A percentile compares a stretch with the other conserved stretches of the same genome.
These are phyloP conservation scores for Haemorhous mexicanus DNA, from an alignment of 2,113 vertebrate genomes.

Conservation along the genomic window DNA sequence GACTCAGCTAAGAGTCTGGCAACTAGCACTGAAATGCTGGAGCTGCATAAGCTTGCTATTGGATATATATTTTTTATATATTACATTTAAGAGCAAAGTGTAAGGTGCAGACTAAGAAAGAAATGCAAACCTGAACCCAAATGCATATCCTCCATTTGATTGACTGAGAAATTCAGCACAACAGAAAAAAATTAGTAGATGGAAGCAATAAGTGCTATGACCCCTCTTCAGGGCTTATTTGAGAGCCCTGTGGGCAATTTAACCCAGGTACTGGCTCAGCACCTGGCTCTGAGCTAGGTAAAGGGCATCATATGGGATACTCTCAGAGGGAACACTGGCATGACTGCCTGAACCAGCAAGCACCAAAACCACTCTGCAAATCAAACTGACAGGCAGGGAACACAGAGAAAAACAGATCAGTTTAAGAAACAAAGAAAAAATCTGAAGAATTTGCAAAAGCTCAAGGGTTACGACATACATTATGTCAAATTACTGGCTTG, in stretches of 20 bases:
- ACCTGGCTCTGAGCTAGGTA: background rate
- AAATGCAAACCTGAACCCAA: background rate
- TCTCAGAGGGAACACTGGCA: accelerated
- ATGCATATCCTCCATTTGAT: background rate
- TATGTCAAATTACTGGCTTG: background rate
- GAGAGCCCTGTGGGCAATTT: background rate
- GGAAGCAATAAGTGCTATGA: background rate
- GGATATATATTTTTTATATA: background rate
- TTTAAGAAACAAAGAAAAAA: background rate
- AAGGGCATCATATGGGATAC: accelerated
- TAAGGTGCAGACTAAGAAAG: background rate
- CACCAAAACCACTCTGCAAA: background rate
- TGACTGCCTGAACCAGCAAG: background rate
- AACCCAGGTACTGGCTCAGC: background rate
- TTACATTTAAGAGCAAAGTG: accelerated
- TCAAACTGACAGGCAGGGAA: background rate
- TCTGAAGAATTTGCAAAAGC: background rate
- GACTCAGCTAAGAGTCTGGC: background rate
- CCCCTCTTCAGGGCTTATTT: background rate
- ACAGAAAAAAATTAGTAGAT: background rate
- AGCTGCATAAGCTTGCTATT: background rate
- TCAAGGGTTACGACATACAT: background rate
- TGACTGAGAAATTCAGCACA: background rate
- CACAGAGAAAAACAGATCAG: background rate
- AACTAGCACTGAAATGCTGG: background rate